Percentiles rank a stretch among this genome's conserved stretches.
Evolutionary conservation across 2,888 invertebrate species (phyloP).

Genomic region (Troides aeacus): DNA sequence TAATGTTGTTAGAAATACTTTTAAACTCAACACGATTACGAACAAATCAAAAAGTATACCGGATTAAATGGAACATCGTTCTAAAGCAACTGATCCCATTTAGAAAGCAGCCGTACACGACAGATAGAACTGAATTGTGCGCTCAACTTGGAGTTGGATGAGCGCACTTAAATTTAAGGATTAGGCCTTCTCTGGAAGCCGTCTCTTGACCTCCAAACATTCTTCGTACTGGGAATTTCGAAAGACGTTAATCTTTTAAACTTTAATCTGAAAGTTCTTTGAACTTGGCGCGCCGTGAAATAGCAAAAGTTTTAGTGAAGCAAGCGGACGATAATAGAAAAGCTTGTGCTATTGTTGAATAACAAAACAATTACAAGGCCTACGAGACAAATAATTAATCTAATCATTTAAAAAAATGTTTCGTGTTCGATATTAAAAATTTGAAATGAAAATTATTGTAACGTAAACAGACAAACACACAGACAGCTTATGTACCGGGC

Average conservation of each 20-base stretch:
- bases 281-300: not conserved
- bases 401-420: not conserved
- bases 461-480: not conserved
- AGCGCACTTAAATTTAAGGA: not conserved
- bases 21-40: too few relatives aligned
- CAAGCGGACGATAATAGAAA: not conserved
- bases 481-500: too few relatives aligned
- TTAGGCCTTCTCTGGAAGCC: not conserved
- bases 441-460: not conserved
- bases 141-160: not conserved
- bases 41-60: not conserved
- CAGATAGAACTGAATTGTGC: not conserved
- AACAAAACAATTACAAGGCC: not conserved
- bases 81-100: not conserved
- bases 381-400: not conserved
- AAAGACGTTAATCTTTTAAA: slow-evolving; percentile 15
- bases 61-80: not conserved
- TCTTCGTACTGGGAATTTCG: not conserved
- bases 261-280: slow-evolving; percentile 8
- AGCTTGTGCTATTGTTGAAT: not conserved
- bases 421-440: not conserved
- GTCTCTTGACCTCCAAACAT: slow-evolving; percentile 4
- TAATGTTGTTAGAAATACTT: too few relatives aligned
- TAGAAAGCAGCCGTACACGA: not conserved
- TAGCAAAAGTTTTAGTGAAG: not conserved